Base-by-base conservation (phyloP, 2,113 vertebrate genomes). In the Sapajus apella region DNA sequence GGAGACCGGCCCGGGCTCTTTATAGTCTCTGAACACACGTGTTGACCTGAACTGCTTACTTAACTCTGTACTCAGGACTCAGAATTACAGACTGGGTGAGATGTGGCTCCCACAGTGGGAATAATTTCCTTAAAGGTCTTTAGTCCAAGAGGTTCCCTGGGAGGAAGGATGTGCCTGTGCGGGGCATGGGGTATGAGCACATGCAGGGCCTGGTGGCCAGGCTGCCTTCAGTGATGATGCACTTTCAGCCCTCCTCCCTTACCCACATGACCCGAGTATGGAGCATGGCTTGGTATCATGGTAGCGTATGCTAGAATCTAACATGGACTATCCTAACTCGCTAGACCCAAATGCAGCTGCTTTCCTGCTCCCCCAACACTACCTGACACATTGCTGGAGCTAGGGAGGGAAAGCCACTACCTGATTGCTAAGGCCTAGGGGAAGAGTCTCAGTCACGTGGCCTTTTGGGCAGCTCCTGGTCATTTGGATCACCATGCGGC, bases 121-220 rank as follows among this genome's bases (percentile, higher is more conserved):
- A 21, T 23, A 3, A 8, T 94, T 86, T 75, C n/a, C 11, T n/a
- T 35, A 9, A 85, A 4, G 27, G 30, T 52, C 40, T 89, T 73
- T 66, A 61, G 55, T 83, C 30, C 10, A 35, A 55, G 25, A 90
- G 23, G 47, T 72, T 43, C 9, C 0, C 2, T 20, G 30, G 14
- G 45, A 55, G 37, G 73, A 91, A 35, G 18, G 18, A 11, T 25
- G 25, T 43, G 16, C 66, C 18, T 52, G 4, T 35, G 30, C 0
- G 3, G 32, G 32, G 30, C 40, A 18, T n/a, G 43, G 43, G 55
- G 8, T 5, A 13, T 30, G 27, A 7, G 9, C 5, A 17, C 37
- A n/a, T 64, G 83, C 13, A 11, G 2, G 3, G 21, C 30, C 0
- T 0, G 2, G 11, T 4, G 23, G 18, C 2, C 5, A 25, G 56